phyloP scores from a whole-genome alignment of 2,888 invertebrate species.

The Lordiphosa andalusiaca region DNA sequence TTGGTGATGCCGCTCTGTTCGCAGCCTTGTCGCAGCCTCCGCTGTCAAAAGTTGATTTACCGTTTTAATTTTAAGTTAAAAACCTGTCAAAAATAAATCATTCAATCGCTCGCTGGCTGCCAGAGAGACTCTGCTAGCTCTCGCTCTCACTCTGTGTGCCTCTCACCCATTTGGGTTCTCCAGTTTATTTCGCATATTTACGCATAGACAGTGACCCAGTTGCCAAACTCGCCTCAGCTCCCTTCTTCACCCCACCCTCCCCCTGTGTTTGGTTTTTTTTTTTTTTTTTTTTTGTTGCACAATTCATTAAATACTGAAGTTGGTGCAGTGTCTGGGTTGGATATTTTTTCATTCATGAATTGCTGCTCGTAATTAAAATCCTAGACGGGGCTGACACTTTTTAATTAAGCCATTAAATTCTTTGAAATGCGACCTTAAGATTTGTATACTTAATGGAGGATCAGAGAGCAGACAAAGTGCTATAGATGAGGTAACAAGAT shows the following conservation, averaged over 20 bases:
- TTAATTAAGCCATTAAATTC: slow-evolving; percentile 59
- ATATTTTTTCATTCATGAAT: slow-evolving; percentile 52
- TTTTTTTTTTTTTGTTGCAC: slow-evolving; percentile 4
- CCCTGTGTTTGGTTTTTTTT: too few species aligned
- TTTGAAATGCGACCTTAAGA: slow-evolving; percentile 5
- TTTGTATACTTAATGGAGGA: not conserved
- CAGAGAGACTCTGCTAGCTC: slow-evolving; percentile 3
- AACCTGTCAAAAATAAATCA: slow-evolving; percentile 80
- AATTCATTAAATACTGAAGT: slow-evolving; percentile 7
- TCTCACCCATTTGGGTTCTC: slow-evolving; percentile 11
- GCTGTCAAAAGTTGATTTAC: slow-evolving; percentile 78
- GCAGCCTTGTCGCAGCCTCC: slow-evolving; percentile 67
- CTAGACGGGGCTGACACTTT: slow-evolving; percentile 60
- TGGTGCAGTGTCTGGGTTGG: slow-evolving; percentile 9
- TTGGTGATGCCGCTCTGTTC: slow-evolving; percentile 41
- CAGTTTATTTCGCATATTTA: slow-evolving; percentile 36
- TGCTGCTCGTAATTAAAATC: slow-evolving; percentile 51
- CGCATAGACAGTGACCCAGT: slow-evolving; percentile 67
- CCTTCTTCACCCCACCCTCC: not conserved
- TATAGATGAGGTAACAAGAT: too few species aligned
- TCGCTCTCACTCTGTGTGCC: slow-evolving; percentile 29
- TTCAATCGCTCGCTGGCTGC: slow-evolving; percentile 66
- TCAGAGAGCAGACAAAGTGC: too few species aligned
- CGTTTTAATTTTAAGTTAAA: slow-evolving; percentile 80
- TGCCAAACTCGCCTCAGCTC: slow-evolving; percentile 12